Conservation (phyloP, 2,113 vertebrate species). For the Microtus oregoni region DNA sequence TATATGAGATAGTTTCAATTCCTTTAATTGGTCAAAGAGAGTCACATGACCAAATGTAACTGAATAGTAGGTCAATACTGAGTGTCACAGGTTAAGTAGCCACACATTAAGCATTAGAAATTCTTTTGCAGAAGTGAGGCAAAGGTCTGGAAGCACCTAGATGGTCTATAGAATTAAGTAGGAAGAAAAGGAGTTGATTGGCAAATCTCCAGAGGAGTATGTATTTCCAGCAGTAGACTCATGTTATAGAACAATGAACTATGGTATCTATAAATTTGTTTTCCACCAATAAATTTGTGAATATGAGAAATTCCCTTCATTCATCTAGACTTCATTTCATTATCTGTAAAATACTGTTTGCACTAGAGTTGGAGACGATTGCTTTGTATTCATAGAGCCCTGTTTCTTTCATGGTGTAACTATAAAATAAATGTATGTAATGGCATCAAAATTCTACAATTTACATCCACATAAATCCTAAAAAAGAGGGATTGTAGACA, state of each 20-base stretch:
- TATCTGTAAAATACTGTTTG: slow-evolving; percentile 6
- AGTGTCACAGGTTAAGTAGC: background rate
- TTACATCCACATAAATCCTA: too few species aligned
- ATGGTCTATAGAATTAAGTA: background rate
- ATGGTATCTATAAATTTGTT: background rate
- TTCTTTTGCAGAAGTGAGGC: background rate
- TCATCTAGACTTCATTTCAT: background rate
- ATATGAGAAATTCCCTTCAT: background rate
- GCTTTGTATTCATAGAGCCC: background rate
- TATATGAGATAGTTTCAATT: background rate
- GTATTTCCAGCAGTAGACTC: background rate
- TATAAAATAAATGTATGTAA: background rate
- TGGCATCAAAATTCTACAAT: background rate
- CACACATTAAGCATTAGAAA: background rate
- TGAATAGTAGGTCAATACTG: accelerated
- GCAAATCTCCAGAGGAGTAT: background rate
- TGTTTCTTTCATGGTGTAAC: background rate
- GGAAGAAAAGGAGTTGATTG: background rate
- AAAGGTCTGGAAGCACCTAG: background rate
- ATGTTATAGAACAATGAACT: background rate
- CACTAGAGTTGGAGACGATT: background rate
- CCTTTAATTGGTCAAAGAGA: background rate
- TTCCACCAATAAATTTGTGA: background rate
- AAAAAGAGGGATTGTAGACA: too few species aligned
- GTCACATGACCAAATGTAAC: background rate